Conservation (phyloP, 2,113 vertebrate species). For the Silurus glanis region DNA sequence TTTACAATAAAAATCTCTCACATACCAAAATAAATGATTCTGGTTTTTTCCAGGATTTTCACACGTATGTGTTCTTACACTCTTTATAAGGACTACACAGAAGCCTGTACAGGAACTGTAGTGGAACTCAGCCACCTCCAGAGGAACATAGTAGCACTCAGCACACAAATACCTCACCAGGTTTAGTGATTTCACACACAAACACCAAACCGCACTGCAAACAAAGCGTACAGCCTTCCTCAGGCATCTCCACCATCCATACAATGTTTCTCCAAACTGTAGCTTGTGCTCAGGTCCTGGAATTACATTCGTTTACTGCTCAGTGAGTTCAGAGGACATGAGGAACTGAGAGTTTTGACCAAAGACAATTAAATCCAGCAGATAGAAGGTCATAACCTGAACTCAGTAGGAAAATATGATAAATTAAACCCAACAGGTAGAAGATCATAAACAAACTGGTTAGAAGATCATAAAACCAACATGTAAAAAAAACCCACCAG, state of each 20-base stretch:
- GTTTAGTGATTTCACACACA: conserved; percentile 12
- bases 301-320: not conserved
- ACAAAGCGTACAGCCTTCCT: not conserved
- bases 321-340: not conserved
- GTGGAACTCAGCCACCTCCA: not conserved
- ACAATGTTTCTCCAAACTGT: not conserved
- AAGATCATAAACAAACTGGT: not conserved
- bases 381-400: not conserved
- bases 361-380: not conserved
- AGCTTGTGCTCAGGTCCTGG: not conserved
- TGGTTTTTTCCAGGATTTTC: not conserved
- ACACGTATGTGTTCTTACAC: not conserved
- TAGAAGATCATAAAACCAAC: not conserved
- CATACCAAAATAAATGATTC: not conserved
- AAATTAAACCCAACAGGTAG: not conserved
- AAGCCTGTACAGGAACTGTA: not conserved
- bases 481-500: not conserved
- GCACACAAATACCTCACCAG: conserved; percentile 7
- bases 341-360: not conserved
- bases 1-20: not conserved
- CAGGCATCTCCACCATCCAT: not conserved
- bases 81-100: not conserved
- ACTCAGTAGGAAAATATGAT: not conserved
- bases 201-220: not conserved
- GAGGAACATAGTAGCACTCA: not conserved